These are phyloP conservation scores for Noctua comes DNA, from an alignment of 2,888 invertebrate species.

Conservation along the genomic window DNA sequence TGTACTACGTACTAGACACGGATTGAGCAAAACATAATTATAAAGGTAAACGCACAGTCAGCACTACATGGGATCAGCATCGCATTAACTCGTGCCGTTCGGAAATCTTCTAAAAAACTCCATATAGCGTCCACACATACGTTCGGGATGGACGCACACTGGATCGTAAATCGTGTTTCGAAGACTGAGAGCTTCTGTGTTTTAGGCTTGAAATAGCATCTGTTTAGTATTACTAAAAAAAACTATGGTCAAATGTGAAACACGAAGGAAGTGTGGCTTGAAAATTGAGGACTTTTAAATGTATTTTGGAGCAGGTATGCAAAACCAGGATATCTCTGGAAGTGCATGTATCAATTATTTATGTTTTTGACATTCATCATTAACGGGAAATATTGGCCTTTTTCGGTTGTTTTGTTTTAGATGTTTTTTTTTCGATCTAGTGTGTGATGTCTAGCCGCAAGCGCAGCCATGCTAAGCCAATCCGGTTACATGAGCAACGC, in stretches of 20 bases:
- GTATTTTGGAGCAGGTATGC: background rate
- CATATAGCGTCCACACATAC: background rate
- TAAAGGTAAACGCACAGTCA: background rate
- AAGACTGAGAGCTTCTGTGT: background rate
- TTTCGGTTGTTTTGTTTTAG: background rate
- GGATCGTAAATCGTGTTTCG: background rate
- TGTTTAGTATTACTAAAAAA: too few relatives aligned
- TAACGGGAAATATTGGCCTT: background rate
- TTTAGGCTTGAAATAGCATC: background rate
- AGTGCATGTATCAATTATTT: too few relatives aligned
- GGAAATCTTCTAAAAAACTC: background rate
- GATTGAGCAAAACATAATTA: conserved; percentile 30
- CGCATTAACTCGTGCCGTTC: background rate
- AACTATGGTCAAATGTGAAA: background rate
- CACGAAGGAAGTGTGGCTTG: background rate
- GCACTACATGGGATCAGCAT: background rate
- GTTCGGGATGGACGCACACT: background rate
- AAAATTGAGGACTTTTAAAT: background rate
- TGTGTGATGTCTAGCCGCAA: background rate
- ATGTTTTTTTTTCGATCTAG: background rate
- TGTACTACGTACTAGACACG: conserved; percentile 41
- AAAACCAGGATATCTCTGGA: background rate
- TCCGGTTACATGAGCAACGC: background rate
- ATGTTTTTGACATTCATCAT: too few relatives aligned
- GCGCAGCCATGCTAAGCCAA: background rate